Conservation (phyloP, 2,888 invertebrate species). For the Cotesia congregata region DNA sequence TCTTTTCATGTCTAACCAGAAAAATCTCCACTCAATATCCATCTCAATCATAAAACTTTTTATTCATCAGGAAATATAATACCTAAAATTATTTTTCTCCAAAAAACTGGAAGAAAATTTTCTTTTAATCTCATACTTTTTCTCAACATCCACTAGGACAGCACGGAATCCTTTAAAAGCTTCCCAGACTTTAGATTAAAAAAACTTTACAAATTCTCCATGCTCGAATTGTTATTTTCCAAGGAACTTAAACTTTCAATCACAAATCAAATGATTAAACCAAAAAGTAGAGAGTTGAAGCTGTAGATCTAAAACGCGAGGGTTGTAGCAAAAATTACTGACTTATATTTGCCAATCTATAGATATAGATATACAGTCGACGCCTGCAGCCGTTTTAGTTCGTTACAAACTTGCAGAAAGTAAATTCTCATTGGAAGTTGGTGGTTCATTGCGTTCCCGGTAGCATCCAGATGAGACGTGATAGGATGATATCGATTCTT, state of each 20-base stretch:
- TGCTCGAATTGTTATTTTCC: not conserved
- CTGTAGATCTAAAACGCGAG: not conserved
- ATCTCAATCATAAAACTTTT: too few species aligned
- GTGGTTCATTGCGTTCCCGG: not conserved
- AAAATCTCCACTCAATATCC: too few species aligned
- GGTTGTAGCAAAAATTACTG: slow-evolving; percentile 1
- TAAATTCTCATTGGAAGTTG: not conserved
- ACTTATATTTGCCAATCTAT: not conserved
- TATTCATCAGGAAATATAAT: too few species aligned
- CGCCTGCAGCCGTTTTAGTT: not conserved
- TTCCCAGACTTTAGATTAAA: not conserved
- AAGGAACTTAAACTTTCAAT: not conserved
- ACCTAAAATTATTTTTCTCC: too few species aligned
- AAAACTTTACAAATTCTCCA: not conserved
- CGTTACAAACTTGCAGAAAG: not conserved
- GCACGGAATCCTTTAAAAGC: not conserved
- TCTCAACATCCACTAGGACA: too few species aligned
- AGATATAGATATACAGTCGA: not conserved
- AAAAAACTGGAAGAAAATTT: too few species aligned
- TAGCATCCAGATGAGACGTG: not conserved
- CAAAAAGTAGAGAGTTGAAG: not conserved
- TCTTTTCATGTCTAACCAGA: too few species aligned
- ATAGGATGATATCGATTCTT: not conserved
- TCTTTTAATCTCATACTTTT: too few species aligned
- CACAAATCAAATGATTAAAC: not conserved